Base-by-base conservation (phyloP, 2,797 vertebrate species). In the Danio albolineatus region DNA sequence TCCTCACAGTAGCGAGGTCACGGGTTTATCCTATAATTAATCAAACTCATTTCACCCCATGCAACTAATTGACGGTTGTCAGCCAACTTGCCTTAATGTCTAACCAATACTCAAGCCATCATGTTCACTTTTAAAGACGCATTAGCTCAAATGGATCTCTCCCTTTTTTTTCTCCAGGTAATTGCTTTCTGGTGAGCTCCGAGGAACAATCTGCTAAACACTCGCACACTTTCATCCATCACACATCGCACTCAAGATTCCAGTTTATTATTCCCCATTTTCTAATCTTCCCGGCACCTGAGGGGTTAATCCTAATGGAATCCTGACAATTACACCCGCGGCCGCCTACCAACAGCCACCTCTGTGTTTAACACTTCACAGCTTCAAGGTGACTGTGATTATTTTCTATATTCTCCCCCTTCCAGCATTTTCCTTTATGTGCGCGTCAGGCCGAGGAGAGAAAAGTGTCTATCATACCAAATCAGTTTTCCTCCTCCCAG, bases 351-450 rank as follows among this genome's bases (percentile, higher is more conserved):
- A 46, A 10, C 21, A 41, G 16, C 61, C 39, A 48, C 69, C 19
- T 10, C 75, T 65, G 48, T 51, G 17, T 81, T 78, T 73, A 66
- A 77, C 54, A 72, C 61, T 44, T 72, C 54, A 62, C 48, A 61
- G 62, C 62, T 81, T 84, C 79, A 84, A 85, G 78, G 81, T 85
- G 84, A 85, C 78, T 73, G 62, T 78, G 74, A 69, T 78, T 81
- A 74, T 81, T 78, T 78, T 74, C 61, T 49, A 12, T 41, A 41
- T 74, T 28, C n/a, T 36, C 36, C 60, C 44, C 67, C 67, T 73
- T 59, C n/a, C 16, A 57, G 67, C 38, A 6, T 67, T 67, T 74
- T 69, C 38, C 44, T 60, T 61, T 16, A 67, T 54, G 39, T 77
- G 54, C 4, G 28, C 13, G n/a, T 72, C 59, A 61, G 41, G 9